A percentile compares a stretch with the other conserved stretches of the same genome.
These are phyloP conservation scores for Henicopernis longicauda DNA, from an alignment of 2,113 vertebrate genomes.

Conservation along the genomic window DNA sequence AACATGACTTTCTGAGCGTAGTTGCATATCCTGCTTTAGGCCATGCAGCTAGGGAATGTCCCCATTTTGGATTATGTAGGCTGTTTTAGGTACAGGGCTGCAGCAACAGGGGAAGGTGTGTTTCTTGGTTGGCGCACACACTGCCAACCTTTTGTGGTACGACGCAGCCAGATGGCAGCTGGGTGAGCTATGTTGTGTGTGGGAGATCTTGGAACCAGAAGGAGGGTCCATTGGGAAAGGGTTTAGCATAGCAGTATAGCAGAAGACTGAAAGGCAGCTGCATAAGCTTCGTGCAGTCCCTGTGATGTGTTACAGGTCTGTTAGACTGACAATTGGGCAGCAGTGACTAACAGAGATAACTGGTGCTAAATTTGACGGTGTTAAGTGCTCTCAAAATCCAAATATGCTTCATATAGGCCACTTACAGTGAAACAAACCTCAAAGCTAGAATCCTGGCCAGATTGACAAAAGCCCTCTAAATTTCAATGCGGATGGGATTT, in stretches of 20 bases:
- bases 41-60: neutral
- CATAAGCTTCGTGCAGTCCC: rapidly evolving
- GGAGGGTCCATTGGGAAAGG: neutral
- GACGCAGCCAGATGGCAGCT: no score
- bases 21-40: neutral
- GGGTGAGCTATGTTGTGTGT: neutral
- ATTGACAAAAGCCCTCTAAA: neutral
- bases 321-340: neutral
- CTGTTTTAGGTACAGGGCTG: neutral
- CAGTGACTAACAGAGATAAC: neutral
- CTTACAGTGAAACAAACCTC: neutral
- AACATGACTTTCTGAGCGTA: neutral
- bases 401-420: neutral
- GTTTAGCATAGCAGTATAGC: no score
- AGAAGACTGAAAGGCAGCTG: neutral
- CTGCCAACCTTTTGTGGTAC: rapidly evolving
- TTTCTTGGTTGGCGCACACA: neutral
- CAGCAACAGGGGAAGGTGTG: neutral
- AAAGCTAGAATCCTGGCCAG: neutral
- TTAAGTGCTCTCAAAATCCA: neutral
- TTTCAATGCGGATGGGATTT: neutral
- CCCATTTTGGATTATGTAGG: rapidly evolving
- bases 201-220: neutral
- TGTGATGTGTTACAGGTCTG: neutral
- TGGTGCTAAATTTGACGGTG: neutral